Conservation (phyloP, 2,888 invertebrate species). For the Lutraria lutraria region DNA sequence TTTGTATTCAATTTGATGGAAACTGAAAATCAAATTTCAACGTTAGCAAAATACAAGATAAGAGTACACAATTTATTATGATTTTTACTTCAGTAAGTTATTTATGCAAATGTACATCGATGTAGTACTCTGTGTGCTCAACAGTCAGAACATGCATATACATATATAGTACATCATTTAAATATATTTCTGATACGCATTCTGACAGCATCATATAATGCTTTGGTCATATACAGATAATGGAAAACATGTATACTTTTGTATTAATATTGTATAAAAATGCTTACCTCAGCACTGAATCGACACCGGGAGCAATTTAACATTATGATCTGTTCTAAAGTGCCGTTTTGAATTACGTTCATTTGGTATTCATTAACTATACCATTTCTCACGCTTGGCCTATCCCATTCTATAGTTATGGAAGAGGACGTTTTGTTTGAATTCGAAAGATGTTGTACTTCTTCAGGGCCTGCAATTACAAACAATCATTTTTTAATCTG, state of each 20-base stretch:
- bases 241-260: neutral
- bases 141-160: neutral
- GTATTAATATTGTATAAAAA: neutral
- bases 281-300: neutral
- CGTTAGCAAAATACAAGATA: neutral
- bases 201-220: neutral
- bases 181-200: neutral
- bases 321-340: neutral
- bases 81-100: neutral
- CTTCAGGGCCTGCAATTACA: neutral
- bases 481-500: neutral
- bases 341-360: neutral
- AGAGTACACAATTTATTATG: neutral
- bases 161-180: neutral
- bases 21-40: neutral
- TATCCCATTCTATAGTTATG: conserved; percentile 11
- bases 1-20: neutral
- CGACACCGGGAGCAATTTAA: neutral
- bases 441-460: neutral
- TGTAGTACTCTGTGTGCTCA: neutral
- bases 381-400: neutral
- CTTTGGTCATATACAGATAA: neutral
- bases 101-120: neutral
- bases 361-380: neutral
- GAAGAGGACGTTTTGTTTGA: neutral